Evolutionary conservation across 2,888 invertebrate species (phyloP).

Genomic region (Athalia circularis): DNA sequence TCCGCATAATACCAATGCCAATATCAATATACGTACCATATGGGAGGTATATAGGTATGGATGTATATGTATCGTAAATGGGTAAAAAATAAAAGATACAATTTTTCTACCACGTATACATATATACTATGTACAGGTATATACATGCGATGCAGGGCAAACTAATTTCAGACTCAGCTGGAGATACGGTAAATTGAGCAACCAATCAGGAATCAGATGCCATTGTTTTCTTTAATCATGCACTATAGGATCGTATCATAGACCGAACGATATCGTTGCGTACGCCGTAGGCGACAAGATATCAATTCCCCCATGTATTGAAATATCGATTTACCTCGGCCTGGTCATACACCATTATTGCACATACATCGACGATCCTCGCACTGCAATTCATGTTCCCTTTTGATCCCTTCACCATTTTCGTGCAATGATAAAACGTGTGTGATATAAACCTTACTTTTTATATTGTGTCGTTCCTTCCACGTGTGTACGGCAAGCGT

Average conservation of each 20-base stretch:
- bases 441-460: not conserved
- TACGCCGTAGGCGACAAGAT: constrained; percentile 11
- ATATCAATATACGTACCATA: not conserved
- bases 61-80: not conserved
- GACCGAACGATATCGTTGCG: not conserved
- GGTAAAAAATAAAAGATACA: no score
- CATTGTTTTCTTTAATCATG: constrained; percentile 45
- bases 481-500: no score
- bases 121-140: no score
- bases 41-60: not conserved
- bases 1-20: no score
- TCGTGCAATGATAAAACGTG: no score
- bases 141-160: not conserved
- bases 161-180: constrained; percentile 45
- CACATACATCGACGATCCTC: not conserved
- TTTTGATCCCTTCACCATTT: no score
- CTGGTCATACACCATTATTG: not conserved
- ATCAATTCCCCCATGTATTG: not conserved
- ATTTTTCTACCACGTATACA: no score
- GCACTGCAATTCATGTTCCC: not conserved
- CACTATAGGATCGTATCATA: not conserved
- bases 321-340: constrained; percentile 11
- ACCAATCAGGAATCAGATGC: constrained; percentile 44
- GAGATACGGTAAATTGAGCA: constrained; percentile 35
- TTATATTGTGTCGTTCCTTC: not conserved